Conservation (phyloP, 2,888 invertebrate genomes). For the Nephrocerus scutellatus region DNA sequence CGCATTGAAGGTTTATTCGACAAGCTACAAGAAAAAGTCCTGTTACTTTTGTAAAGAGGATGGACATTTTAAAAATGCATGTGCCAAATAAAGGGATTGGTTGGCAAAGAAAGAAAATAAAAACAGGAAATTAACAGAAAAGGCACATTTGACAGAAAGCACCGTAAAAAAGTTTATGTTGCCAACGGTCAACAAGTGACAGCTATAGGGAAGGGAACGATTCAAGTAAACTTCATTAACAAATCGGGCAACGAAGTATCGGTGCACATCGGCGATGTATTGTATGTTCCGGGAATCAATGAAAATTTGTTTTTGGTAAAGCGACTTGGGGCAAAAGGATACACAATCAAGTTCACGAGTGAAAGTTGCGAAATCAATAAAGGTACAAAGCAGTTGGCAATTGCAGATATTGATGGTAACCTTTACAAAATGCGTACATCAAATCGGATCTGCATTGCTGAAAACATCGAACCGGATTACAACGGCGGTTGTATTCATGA, state of each 20-base stretch:
- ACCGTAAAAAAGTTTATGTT: constrained; percentile 11
- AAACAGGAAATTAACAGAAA: no score
- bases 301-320: constrained; percentile 16
- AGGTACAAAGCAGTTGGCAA: no score
- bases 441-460: no score
- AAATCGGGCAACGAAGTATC: constrained; percentile 1
- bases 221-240: constrained; percentile 8
- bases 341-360: no score
- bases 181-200: constrained; percentile 16
- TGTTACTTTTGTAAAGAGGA: constrained; percentile 21
- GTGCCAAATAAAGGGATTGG: constrained; percentile 17
- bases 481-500: no score
- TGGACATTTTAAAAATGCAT: constrained; percentile 17
- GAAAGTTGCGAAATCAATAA: no score
- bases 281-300: constrained; percentile 17
- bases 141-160: constrained; percentile 10
- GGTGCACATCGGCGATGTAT: constrained; percentile 12
- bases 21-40: no score
- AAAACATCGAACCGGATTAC: no score
- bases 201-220: constrained; percentile 17
- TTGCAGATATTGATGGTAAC: no score
- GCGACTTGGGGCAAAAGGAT: no score
- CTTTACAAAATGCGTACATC: no score
- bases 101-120: constrained; percentile 8
- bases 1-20: constrained; percentile 4